phyloP scores from a whole-genome alignment of 1,140 invertebrate genomes.

The Solenopsis fugax region DNA sequence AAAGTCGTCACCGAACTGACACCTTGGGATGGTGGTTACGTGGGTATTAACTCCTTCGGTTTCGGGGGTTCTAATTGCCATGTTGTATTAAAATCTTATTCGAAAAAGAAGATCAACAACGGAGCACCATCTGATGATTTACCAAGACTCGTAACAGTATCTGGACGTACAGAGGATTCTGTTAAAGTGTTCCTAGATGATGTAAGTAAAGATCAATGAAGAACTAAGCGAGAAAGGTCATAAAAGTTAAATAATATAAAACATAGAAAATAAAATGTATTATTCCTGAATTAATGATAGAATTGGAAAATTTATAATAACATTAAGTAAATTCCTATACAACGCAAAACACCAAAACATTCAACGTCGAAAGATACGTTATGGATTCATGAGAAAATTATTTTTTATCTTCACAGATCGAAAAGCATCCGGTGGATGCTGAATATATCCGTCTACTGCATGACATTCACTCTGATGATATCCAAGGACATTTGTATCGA shows the following conservation, averaged over 20 bases:
- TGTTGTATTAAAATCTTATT: slow-evolving; percentile 88
- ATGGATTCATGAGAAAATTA: not conserved
- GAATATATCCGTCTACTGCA: slow-evolving; percentile 88
- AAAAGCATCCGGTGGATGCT: slow-evolving; percentile 87
- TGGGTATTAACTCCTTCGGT: slow-evolving; percentile 89
- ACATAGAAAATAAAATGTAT: not conserved
- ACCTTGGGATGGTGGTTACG: slow-evolving; percentile 88
- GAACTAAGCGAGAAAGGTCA: not conserved
- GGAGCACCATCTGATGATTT: slow-evolving; percentile 86
- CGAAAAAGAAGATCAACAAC: slow-evolving; percentile 87
- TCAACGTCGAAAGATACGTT: not conserved
- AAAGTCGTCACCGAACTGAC: slow-evolving; percentile 89
- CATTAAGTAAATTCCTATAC: not conserved
- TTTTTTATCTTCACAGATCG: slow-evolving; percentile 72
- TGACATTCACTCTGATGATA: slow-evolving; percentile 86
- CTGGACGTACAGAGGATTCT: slow-evolving; percentile 91
- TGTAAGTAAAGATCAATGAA: slow-evolving; percentile 79
- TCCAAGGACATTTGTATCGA: slow-evolving; percentile 88
- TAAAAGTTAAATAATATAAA: slow-evolving; percentile 11
- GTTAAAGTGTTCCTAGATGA: slow-evolving; percentile 90
- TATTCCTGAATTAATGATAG: not conserved
- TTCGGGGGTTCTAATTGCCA: slow-evolving; percentile 91
- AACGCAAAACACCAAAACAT: not conserved
- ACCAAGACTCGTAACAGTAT: slow-evolving; percentile 89
- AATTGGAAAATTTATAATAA: not conserved